Conservation (phyloP, 2,888 invertebrate genomes). For the Phoronis australis region DNA sequence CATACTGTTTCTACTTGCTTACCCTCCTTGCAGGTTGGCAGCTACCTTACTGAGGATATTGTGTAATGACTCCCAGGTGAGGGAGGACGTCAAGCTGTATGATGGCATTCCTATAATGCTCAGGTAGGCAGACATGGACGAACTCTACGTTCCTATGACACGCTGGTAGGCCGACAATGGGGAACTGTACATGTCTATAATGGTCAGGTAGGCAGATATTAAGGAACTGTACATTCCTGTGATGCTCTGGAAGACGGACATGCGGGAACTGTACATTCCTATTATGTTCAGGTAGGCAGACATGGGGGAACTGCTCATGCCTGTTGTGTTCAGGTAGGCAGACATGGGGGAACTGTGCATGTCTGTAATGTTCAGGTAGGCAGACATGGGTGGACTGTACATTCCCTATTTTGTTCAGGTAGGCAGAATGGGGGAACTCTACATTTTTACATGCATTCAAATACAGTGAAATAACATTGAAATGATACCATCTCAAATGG, state of each 20-base stretch:
- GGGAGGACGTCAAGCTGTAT: constrained; percentile 40
- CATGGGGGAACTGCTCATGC: constrained; percentile 46
- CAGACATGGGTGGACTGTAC: no score
- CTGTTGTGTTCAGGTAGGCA: constrained; percentile 40
- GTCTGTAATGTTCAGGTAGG: constrained; percentile 44
- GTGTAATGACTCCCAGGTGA: constrained; percentile 38
- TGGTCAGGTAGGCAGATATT: no score
- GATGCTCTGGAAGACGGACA: constrained; percentile 39
- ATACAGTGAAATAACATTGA: no score
- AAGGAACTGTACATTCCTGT: no score
- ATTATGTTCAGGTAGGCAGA: constrained; percentile 42
- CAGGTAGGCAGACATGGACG: constrained; percentile 35
- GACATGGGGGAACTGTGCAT: constrained; percentile 47
- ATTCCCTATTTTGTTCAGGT: no score
- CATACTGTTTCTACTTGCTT: no score
- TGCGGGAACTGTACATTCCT: constrained; percentile 46
- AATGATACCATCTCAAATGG: no score
- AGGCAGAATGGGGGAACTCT: no score
- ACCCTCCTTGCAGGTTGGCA: constrained; percentile 34
- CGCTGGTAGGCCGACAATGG: no score
- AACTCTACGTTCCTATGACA: no score
- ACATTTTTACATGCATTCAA: no score
- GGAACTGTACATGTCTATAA: no score
- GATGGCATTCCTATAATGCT: constrained; percentile 50
- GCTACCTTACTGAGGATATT: constrained; percentile 42